phyloP scores from a whole-genome alignment of 1,140 invertebrate species.

The Trachelipus rathkii region DNA sequence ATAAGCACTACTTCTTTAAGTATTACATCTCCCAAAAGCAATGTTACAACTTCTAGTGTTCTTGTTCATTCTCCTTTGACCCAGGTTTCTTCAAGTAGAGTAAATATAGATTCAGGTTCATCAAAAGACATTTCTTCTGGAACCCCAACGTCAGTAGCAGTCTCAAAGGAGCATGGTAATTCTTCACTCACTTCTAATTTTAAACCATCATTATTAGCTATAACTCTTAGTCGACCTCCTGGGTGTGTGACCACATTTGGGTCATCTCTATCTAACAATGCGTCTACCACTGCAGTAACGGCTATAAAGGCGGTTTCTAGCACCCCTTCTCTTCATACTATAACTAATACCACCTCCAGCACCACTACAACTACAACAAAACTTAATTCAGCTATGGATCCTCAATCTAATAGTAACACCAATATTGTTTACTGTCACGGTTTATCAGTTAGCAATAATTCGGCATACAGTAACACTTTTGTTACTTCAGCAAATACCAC shows the following conservation, averaged over 20 bases:
- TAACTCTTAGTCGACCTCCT: neutral
- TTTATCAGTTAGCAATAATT: slow-evolving; percentile 21
- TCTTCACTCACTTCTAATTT: neutral
- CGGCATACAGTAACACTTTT: slow-evolving; percentile 18
- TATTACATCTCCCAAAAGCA: neutral
- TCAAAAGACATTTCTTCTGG: slow-evolving; percentile 2
- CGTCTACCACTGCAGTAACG: neutral
- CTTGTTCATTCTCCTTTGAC: slow-evolving; percentile 16
- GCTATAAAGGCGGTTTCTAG: neutral
- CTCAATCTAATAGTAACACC: slow-evolving; percentile 11
- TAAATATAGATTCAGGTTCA: neutral
- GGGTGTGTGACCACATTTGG: neutral
- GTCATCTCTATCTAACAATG: slow-evolving; percentile 12
- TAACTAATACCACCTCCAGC: neutral
- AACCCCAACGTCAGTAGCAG: neutral
- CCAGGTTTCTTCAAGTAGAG: neutral
- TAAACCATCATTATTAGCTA: slow-evolving; percentile 11
- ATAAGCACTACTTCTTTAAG: neutral
- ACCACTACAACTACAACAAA: neutral
- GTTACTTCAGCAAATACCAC: slow-evolving; percentile 18
- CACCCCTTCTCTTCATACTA: slow-evolving; percentile 4
- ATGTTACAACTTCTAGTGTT: slow-evolving; percentile 1
- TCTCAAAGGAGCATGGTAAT: neutral
- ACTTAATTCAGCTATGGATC: neutral
- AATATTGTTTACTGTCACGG: slow-evolving; percentile 25